Evolutionary conservation across 2,113 vertebrate genomes (phyloP).

Genomic region (Chionis minor): DNA sequence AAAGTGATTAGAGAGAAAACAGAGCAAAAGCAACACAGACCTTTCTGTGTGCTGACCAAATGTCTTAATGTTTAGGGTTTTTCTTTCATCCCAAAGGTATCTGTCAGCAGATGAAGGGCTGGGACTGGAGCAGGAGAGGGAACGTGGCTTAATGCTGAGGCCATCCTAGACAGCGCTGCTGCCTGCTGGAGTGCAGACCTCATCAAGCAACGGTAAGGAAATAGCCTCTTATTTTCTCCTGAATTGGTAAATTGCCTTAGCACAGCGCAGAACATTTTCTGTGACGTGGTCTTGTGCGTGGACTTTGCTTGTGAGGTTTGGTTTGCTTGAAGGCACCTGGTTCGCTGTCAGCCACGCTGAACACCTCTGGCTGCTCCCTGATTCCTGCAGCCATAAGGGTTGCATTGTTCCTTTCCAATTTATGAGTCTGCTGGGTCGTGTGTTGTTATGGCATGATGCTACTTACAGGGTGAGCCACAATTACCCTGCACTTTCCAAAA

Average conservation of each 20-base stretch:
- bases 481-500: fast-evolving
- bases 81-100: neutral
- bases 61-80: neutral
- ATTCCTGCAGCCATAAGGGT: fast-evolving
- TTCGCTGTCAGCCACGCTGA: neutral
- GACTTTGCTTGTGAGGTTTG: neutral
- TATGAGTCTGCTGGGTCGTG: neutral
- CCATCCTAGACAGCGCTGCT: neutral
- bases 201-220: neutral
- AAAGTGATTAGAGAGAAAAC: neutral
- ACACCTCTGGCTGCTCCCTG: neutral
- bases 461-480: neutral
- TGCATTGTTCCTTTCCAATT: fast-evolving
- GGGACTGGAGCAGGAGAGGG: neutral
- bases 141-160: neutral
- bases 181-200: fast-evolving
- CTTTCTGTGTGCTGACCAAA: neutral
- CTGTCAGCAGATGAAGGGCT: neutral
- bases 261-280: fast-evolving
- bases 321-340: neutral
- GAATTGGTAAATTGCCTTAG: fast-evolving
- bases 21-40: neutral
- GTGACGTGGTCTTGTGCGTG: fast-evolving
- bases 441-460: fast-evolving
- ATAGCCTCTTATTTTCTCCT: neutral